Conservation (phyloP, 1,140 invertebrate species). For the Harpegnathos saltator region DNA sequence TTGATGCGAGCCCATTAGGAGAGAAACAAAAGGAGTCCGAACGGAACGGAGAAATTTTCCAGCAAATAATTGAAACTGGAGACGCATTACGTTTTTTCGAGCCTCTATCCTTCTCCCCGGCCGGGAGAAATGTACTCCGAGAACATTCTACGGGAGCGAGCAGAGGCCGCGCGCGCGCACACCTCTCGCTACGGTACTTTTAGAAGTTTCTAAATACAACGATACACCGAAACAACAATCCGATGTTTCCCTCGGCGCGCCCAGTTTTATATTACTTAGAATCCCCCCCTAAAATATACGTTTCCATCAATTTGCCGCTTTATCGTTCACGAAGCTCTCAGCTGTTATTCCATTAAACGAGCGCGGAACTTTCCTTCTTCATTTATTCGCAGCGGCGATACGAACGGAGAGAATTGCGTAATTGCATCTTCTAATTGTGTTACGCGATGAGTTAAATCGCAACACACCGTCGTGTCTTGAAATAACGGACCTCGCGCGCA, state of each 20-base stretch:
- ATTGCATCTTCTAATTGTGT: conserved; percentile 29
- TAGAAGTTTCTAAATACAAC: conserved; percentile 50
- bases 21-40: conserved; percentile 68
- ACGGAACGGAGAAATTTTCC: conserved; percentile 51
- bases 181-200: conserved; percentile 50
- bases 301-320: conserved; percentile 50
- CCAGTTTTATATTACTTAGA: conserved; percentile 56
- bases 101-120: background rate
- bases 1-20: conserved; percentile 67
- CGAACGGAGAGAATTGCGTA: conserved; percentile 24
- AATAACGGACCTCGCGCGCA: background rate
- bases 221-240: conserved; percentile 36
- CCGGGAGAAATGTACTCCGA: conserved; percentile 15
- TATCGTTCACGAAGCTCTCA: conserved; percentile 13
- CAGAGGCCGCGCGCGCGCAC: background rate
- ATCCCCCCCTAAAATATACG: conserved; percentile 36
- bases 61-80: conserved; percentile 70
- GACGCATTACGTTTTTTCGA: conserved; percentile 47
- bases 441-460: conserved; percentile 13
- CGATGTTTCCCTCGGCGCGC: background rate
- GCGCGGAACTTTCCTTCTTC: conserved; percentile 15
- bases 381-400: background rate
- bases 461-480: background rate
- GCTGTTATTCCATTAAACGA: conserved; percentile 29
- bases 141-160: background rate